Evolutionary conservation across 2,888 invertebrate species (phyloP).

Genomic region (Mimumesa dahlbomi): DNA sequence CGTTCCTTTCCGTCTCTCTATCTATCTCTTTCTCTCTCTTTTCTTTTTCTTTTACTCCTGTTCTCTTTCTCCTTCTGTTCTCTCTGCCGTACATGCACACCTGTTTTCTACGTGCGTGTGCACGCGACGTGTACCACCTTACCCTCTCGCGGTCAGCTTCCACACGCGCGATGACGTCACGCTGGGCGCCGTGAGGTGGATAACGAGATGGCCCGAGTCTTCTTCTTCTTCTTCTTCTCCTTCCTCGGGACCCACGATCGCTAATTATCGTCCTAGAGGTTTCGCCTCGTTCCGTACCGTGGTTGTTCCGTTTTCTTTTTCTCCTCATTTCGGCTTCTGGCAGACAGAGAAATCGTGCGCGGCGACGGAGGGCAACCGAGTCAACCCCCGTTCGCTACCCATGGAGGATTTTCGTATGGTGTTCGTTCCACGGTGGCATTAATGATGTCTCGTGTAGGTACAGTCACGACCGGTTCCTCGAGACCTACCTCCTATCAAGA

Average conservation of each 20-base stretch:
- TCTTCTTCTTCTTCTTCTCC: too few relatives aligned
- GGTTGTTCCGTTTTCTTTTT: conserved; percentile 12
- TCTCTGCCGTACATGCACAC: conserved; percentile 41
- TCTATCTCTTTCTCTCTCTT: neutral
- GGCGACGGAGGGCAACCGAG: conserved; percentile 20
- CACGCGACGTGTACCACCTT: conserved; percentile 48
- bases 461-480: conserved; percentile 75
- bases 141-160: conserved; percentile 47
- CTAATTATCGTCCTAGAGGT: conserved; percentile 67
- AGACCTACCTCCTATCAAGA: conserved; percentile 62
- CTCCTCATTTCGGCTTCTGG: conserved; percentile 8
- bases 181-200: conserved; percentile 69
- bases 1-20: too few relatives aligned
- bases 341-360: conserved; percentile 52
- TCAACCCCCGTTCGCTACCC: conserved; percentile 34
- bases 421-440: conserved; percentile 63
- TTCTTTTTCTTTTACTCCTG: neutral
- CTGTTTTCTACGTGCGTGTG: conserved; percentile 47
- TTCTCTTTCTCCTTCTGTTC: neutral
- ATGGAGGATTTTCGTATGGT: conserved; percentile 55
- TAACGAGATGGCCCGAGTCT: conserved; percentile 65
- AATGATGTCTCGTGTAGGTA: conserved; percentile 69
- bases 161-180: conserved; percentile 68
- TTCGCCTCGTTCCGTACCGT: conserved; percentile 44
- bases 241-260: conserved; percentile 63